A percentile compares a stretch with the other conserved stretches of the same genome.
Conservation (phyloP, 2,888 invertebrate species). For the Junonia oenone region DNA sequence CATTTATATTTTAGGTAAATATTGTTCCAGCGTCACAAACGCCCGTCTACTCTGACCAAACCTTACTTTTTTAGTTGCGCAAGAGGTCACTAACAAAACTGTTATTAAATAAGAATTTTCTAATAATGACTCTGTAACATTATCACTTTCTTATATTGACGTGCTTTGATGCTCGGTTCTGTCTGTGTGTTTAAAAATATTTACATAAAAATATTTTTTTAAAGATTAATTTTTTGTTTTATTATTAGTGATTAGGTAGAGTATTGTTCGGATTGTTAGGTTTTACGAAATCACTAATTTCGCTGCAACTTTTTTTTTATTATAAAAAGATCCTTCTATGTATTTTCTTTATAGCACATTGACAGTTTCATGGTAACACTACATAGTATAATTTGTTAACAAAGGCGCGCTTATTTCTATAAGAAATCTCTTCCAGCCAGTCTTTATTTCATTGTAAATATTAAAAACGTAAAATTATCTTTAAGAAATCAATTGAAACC, state of each 20-base stretch:
- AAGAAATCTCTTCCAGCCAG: too few species aligned
- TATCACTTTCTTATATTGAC: conserved; percentile 1
- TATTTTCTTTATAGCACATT: too few species aligned
- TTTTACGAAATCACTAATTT: too few species aligned
- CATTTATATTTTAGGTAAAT: neutral
- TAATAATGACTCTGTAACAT: conserved; percentile 25
- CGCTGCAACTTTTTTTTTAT: too few species aligned
- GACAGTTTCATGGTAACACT: too few species aligned
- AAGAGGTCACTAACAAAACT: conserved; percentile 28
- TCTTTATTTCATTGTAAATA: too few species aligned
- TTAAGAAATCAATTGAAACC: too few species aligned
- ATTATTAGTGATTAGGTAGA: neutral
- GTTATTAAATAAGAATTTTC: conserved; percentile 29
- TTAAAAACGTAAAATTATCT: too few species aligned
- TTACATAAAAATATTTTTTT: neutral
- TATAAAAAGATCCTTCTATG: too few species aligned
- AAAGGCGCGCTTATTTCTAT: too few species aligned
- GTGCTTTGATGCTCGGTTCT: neutral
- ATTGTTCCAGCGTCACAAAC: conserved; percentile 16
- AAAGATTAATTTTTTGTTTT: neutral
- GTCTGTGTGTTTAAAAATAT: neutral
- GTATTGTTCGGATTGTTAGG: too few species aligned
- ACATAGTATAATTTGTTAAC: too few species aligned
- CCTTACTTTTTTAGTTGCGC: conserved; percentile 24
- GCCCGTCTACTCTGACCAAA: conserved; percentile 25